These are phyloP conservation scores for Epizoanthus rinbou DNA, from an alignment of 92 coral and sea anemone species.

Conservation along the genomic window DNA sequence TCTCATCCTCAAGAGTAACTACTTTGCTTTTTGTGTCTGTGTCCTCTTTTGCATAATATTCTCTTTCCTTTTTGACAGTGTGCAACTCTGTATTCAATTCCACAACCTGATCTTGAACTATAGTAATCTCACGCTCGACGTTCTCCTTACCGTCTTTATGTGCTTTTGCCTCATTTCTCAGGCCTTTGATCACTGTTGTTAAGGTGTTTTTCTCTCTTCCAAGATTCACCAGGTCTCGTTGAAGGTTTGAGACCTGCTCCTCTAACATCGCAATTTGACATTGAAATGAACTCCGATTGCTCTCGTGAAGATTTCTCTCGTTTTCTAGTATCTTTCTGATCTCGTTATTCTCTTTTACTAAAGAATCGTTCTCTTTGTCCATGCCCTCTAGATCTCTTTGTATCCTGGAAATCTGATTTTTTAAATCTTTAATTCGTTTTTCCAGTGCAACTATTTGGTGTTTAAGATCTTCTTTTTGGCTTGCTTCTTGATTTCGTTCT, in stretches of 20 bases:
- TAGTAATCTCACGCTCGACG: constrained; percentile 40
- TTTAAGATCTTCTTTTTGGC: constrained; percentile 50
- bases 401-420: constrained; percentile 2
- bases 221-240: constrained; percentile 32
- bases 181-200: constrained; percentile 18
- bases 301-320: neutral
- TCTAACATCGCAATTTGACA: neutral
- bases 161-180: neutral
- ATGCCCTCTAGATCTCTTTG: constrained; percentile 1
- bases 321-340: neutral
- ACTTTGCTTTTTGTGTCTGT: constrained; percentile 35
- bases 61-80: constrained; percentile 4
- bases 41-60: neutral
- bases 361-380: neutral
- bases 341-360: neutral
- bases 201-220: constrained; percentile 36
- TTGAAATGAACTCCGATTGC: neutral
- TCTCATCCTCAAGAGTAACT: constrained; percentile 43
- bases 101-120: constrained; percentile 35
- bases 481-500: neutral
- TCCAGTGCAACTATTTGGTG: constrained; percentile 53
- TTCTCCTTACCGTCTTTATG: constrained; percentile 24
- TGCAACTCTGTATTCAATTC: constrained; percentile 37
- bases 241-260: neutral
- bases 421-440: constrained; percentile 51